Evolutionary conservation across 2,797 vertebrate genomes (phyloP).

Genomic region (Remorina albescens): DNA sequence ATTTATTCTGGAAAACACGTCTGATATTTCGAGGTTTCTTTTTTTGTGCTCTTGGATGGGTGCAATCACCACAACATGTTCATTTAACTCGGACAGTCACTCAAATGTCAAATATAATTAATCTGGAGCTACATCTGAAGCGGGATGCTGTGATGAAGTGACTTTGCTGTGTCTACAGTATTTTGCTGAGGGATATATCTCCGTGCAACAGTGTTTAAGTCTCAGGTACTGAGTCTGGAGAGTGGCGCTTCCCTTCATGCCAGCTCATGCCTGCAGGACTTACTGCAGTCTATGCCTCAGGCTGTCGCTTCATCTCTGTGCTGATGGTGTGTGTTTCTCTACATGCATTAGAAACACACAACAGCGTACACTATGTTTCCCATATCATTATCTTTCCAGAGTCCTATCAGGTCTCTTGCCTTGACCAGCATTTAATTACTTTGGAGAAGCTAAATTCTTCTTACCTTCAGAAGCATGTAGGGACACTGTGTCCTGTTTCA

Average conservation of each 20-base stretch:
- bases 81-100: conserved; percentile 18
- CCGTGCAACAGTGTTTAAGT: conserved; percentile 47
- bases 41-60: conserved; percentile 10
- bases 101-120: conserved; percentile 23
- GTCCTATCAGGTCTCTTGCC: conserved; percentile 17
- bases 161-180: conserved; percentile 26
- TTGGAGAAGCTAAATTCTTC: conserved; percentile 13
- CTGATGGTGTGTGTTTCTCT: conserved; percentile 28
- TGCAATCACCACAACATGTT: conserved; percentile 4
- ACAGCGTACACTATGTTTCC: background rate
- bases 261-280: conserved; percentile 61
- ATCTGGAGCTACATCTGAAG: conserved; percentile 25
- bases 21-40: conserved; percentile 11
- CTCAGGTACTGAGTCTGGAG: conserved; percentile 45
- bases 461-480: conserved; percentile 12
- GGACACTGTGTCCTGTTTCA: conserved; percentile 8
- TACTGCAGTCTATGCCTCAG: conserved; percentile 47
- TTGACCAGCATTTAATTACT: conserved; percentile 36
- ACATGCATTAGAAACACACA: conserved; percentile 27
- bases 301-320: conserved; percentile 37
- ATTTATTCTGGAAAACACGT: conserved; percentile 42
- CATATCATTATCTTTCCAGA: conserved; percentile 27
- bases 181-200: conserved; percentile 27
- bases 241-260: conserved; percentile 45
- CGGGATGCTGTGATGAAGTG: conserved; percentile 32